A percentile compares a stretch with the other conserved stretches of the same genome.
Conservation (phyloP, 2,113 vertebrate genomes). For the Actenoides hombroni region DNA sequence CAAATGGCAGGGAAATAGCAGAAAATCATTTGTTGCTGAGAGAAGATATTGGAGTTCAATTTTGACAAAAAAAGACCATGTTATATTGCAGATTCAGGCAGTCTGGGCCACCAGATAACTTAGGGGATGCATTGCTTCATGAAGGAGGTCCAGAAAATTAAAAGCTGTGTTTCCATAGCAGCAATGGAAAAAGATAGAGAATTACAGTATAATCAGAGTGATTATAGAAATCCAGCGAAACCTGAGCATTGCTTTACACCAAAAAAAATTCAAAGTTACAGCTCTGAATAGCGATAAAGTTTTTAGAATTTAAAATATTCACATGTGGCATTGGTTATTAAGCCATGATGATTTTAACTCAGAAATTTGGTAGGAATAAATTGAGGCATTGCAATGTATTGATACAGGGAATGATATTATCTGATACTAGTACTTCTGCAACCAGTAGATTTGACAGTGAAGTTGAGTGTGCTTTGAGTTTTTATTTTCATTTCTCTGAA, state of each 20-base stretch:
- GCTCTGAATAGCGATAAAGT: neutral
- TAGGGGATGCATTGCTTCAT: neutral
- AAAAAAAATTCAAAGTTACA: neutral
- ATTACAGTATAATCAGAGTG: neutral
- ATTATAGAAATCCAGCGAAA: neutral
- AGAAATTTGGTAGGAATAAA: neutral
- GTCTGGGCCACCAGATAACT: neutral
- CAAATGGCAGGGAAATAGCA: neutral
- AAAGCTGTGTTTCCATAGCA: neutral
- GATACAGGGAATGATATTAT: neutral
- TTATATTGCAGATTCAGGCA: neutral
- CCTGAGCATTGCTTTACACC: neutral
- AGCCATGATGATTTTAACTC: neutral
- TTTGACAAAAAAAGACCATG: neutral
- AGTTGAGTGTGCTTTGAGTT: neutral
- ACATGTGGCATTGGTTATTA: fast-evolving
- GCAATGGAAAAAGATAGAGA: neutral
- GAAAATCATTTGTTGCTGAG: neutral
- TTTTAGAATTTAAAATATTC: neutral
- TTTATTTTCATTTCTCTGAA: neutral
- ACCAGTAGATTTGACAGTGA: neutral
- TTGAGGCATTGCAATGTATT: neutral
- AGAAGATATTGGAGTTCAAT: neutral
- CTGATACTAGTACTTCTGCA: neutral
- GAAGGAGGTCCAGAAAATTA: neutral